These are phyloP conservation scores for Drosophila sechellia DNA, from an alignment of 1,140 invertebrate species.

Conservation along the genomic window DNA sequence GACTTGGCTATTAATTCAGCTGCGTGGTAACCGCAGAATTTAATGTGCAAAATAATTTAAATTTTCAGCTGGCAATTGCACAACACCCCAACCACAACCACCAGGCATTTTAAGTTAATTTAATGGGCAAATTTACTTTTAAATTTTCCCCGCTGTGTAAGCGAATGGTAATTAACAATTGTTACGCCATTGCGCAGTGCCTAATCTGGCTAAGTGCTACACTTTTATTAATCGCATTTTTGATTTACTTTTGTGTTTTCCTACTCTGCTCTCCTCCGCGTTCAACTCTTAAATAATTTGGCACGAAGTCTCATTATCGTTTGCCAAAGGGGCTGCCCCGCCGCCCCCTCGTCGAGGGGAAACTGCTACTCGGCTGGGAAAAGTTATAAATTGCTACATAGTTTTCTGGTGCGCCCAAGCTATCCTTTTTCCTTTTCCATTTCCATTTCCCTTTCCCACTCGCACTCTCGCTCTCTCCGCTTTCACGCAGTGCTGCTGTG, in stretches of 20 bases:
- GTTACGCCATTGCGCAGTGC: conserved; percentile 28
- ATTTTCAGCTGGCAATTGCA: background rate
- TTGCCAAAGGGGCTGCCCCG: conserved; percentile 26
- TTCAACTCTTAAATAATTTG: conserved; percentile 60
- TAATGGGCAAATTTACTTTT: conserved; percentile 19
- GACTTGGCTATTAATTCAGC: conserved; percentile 49
- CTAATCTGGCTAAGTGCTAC: conserved; percentile 55
- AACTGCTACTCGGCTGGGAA: conserved; percentile 27
- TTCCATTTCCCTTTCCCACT: background rate
- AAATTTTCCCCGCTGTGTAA: background rate
- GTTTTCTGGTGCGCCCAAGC: conserved; percentile 69
- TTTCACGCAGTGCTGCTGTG: conserved; percentile 9
- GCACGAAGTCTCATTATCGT: conserved; percentile 61
- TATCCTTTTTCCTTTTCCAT: conserved; percentile 1
- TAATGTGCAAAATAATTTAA: conserved; percentile 54
- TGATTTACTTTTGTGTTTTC: conserved; percentile 52
- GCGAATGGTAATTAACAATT: conserved; percentile 50
- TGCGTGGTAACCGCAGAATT: conserved; percentile 54
- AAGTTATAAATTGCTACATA: conserved; percentile 80
- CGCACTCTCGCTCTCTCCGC: conserved; percentile 7
- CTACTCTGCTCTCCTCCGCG: conserved; percentile 3
- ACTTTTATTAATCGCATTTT: conserved; percentile 56
- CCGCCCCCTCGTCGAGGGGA: background rate
- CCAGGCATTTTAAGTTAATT: background rate
- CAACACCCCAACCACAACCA: too few species aligned